Evolutionary conservation across 2,888 invertebrate genomes (phyloP), one percentile per base, ranked within the genome.

Genomic region (Boloria selene): DNA sequence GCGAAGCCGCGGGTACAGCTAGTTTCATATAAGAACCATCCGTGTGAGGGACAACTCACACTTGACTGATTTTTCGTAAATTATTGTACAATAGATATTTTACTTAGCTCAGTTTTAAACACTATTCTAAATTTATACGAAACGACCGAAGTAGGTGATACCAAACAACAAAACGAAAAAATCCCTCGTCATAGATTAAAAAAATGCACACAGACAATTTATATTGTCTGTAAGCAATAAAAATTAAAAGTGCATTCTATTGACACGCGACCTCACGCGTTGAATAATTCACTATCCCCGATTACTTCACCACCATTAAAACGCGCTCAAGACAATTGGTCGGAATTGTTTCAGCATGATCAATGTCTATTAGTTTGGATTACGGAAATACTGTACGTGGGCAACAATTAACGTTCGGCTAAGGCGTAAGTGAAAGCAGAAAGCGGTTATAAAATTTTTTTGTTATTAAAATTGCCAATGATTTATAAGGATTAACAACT

Each of bases 351-450:
- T 42, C 50, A 61, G 26, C 55, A 61, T 58, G 52, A 65, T 65
- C 54, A 50, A 68, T 49, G 61, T 38, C 47, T 64, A 67, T 62
- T 65, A 65, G 59, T 54, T 68, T 67, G 62, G 58, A 55, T 60
- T 65, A 65, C 70, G 68, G 67, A 68, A 68, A 64, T 64, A 61
- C 60, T 52, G 58, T 59, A 66, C 68, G 64, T 59, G 58, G 50
- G 61, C 52, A 47, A 53, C 62, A 61, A 68, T 68, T 63, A 70
- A 58, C 50, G 31, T 14, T 18, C 22, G 49, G 17, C 10, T 38
- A 45, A 51, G 47, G 49, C 49, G 61, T 13, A 56, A 38, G 62
- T 51, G 61, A 3, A 16, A 61, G 68, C 70, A 68, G 61, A 3
- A 16, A 61, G 68, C 70, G 70, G 31, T 47, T 56, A 16, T 55